A percentile compares a stretch with the other conserved stretches of the same genome.
Conservation (phyloP, 2,797 vertebrate genomes). For the Xiphophorus birchmanni region DNA sequence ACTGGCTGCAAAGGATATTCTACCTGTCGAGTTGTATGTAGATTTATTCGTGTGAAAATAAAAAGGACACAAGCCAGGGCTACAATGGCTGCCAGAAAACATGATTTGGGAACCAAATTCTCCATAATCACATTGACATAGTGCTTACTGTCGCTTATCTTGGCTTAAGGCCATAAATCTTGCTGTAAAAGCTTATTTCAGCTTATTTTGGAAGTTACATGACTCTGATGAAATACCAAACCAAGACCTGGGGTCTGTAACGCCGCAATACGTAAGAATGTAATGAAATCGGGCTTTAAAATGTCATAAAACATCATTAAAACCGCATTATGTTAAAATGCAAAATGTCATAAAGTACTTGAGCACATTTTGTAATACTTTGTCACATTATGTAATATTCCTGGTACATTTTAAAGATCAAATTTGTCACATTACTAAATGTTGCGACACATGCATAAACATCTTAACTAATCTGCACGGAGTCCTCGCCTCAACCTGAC, state of each 20-base stretch:
- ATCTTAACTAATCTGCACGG: neutral
- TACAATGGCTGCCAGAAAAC: neutral
- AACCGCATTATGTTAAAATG: too few relatives aligned
- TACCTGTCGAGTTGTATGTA: neutral
- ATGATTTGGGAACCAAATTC: neutral
- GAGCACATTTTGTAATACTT: too few relatives aligned
- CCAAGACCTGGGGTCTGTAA: neutral
- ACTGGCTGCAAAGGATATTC: neutral
- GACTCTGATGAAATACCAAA: neutral
- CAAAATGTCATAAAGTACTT: too few relatives aligned
- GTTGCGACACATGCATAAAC: neutral
- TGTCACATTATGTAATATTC: too few relatives aligned
- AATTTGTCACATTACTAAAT: too few relatives aligned
- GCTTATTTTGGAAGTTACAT: neutral
- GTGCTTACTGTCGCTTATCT: neutral
- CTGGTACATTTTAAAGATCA: too few relatives aligned
- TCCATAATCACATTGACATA: neutral
- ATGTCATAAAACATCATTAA: too few relatives aligned
- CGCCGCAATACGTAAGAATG: too few relatives aligned
- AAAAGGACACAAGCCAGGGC: neutral
- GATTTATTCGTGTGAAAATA: neutral
- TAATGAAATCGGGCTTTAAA: too few relatives aligned
- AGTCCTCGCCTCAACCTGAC: neutral
- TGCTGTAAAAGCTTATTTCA: neutral
- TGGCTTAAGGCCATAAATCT: neutral